Percentiles rank a stretch among this genome's conserved stretches.
These are phyloP conservation scores for Apodemus sylvaticus DNA, from an alignment of 2,113 vertebrate species.

Conservation along the genomic window DNA sequence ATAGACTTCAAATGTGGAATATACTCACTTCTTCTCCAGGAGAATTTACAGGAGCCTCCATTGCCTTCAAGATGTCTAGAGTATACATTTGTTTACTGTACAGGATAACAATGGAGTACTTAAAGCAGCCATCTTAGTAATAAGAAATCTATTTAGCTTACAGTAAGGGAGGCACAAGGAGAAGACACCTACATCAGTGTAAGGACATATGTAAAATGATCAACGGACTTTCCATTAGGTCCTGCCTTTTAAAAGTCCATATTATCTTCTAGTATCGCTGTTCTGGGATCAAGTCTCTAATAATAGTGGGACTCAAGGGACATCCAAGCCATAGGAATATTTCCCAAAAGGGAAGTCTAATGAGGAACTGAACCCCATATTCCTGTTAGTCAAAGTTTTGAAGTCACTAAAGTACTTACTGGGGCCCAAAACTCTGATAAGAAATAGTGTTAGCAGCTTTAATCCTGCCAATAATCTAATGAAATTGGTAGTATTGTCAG, in stretches of 20 bases:
- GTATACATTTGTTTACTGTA: neutral
- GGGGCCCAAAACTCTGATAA: neutral
- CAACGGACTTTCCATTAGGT: neutral
- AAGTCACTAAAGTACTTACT: constrained; percentile 8
- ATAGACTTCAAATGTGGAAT: neutral
- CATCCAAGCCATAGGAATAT: neutral
- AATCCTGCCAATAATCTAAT: neutral
- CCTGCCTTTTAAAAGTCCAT: neutral
- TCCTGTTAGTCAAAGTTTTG: neutral
- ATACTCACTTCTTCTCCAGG: neutral
- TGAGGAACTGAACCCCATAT: neutral
- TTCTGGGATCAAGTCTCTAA: neutral
- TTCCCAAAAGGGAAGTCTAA: neutral
- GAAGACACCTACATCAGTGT: neutral
- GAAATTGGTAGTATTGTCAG: neutral
- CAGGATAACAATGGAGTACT: neutral
- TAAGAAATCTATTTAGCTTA: neutral
- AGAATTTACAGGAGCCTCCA: neutral
- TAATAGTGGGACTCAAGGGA: neutral
- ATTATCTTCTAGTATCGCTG: neutral
- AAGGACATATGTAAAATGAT: neutral
- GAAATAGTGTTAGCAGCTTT: constrained; percentile 39
- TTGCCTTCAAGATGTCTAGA: neutral
- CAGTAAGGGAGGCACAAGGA: neutral
- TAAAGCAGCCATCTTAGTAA: neutral